These are phyloP conservation scores for Arizona elegans DNA, from an alignment of 2,113 vertebrate species.

Conservation along the genomic window DNA sequence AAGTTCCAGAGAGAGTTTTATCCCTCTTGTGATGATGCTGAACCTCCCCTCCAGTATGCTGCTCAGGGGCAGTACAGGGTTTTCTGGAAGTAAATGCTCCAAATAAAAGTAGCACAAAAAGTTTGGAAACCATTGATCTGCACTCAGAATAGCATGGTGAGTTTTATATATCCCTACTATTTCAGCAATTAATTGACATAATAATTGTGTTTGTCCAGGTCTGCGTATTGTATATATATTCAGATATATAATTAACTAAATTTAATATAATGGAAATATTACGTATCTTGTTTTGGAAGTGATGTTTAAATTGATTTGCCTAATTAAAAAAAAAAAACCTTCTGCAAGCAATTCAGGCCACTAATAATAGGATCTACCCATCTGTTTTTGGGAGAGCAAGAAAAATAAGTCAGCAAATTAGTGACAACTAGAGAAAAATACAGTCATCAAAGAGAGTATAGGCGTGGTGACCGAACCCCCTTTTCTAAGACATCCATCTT, in stretches of 20 bases:
- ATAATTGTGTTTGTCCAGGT: not conserved
- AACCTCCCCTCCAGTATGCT: not conserved
- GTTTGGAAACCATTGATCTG: not conserved
- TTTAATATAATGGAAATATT: not conserved
- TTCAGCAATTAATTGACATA: not conserved
- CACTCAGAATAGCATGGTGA: not conserved
- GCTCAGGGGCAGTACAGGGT: not conserved
- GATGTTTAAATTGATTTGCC: not conserved
- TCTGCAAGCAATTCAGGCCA: not conserved
- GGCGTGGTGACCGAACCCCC: not conserved
- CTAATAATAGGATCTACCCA: not conserved
- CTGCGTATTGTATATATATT: not conserved
- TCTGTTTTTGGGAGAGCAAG: not conserved
- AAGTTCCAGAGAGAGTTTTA: not conserved
- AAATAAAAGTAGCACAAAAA: not conserved
- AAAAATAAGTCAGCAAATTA: not conserved
- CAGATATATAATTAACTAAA: not conserved
- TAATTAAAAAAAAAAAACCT: not conserved
- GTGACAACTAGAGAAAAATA: not conserved
- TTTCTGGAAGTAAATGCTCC: not conserved
- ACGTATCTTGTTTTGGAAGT: not conserved
- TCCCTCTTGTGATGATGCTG: not conserved
- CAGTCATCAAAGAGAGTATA: not conserved
- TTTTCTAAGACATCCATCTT: not conserved
- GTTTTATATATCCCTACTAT: not conserved